Evolutionary conservation across 2,113 vertebrate species (phyloP), one percentile per base, ranked within the genome.

Genomic region (Calypte anna): DNA sequence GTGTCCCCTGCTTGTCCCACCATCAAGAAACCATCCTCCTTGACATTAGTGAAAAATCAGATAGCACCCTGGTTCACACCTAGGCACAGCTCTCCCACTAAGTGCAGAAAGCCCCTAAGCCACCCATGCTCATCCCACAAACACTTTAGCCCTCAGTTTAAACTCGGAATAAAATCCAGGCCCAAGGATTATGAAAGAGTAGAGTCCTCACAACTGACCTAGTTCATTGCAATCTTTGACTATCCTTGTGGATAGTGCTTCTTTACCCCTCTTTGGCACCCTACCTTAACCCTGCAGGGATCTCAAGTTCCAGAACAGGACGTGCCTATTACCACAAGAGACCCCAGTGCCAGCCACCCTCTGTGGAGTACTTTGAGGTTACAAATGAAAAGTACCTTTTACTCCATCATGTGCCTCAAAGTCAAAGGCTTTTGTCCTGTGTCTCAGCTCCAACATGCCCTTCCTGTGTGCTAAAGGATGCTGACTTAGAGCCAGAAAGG

Each of bases 371-470:
- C 31, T 33, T 3, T 12, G 23, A 50, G 30, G 16, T 73, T 40
- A 90, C 19, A 92, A 76, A 70, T 25, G 18, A 70, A 83, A 81
- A 59, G 11, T 6, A 25, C 36, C 23, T 57, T 33, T 31, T 59
- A 44, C 5, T 64, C 58, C 27, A 27, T 18, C 0, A 0, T 31
- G 27, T 10, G 5, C 62, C 83, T 54, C 48, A 48, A 43, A 72
- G 21, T 50, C 48, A 48, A 43, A 72, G 21, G 50, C 58, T 27
- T 62, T 62, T 40, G 28, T 30, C 38, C 12, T 5, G 12, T 46
- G 36, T 25, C 19, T 87, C 23, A 59, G 24, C 58, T 86, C 57
- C 69, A 84, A 23, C 14, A 23, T 6, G n/a, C 16, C 69, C n/a
- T 50, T 77, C 3, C 1, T 30, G 63, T 86, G n/a, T 9, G 3